Conservation (phyloP, 2,888 invertebrate species). For the Orthonychiurus folsomi region DNA sequence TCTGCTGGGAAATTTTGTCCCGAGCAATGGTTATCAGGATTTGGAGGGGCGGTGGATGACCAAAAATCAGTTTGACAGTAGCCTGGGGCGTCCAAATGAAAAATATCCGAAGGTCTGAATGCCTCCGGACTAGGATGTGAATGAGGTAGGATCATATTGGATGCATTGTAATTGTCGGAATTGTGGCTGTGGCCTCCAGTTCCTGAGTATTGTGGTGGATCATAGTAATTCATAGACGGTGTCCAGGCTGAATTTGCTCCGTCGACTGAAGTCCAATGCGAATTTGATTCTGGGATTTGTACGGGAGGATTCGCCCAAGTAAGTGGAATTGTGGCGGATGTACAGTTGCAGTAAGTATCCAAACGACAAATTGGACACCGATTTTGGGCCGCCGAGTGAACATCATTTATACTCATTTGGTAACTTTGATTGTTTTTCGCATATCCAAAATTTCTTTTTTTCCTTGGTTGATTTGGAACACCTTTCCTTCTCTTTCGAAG, state of each 20-base stretch:
- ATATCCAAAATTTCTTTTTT: not conserved
- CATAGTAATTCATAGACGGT: not conserved
- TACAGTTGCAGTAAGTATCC: not conserved
- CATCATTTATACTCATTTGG: not conserved
- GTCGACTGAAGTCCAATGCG: not conserved
- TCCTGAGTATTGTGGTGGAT: not conserved
- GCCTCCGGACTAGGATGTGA: constrained; percentile 23
- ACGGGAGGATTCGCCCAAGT: not conserved
- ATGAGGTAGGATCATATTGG: constrained; percentile 4
- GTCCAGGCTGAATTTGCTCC: not conserved
- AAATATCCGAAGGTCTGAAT: constrained; percentile 37
- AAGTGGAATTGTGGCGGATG: not conserved
- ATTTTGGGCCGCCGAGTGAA: not conserved
- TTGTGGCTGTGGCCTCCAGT: not conserved
- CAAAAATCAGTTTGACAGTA: constrained; percentile 11
- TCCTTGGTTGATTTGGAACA: not conserved
- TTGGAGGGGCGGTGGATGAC: not conserved
- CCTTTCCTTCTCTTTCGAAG: not conserved
- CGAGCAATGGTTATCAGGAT: not conserved
- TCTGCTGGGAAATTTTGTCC: too few relatives aligned
- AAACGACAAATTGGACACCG: not conserved
- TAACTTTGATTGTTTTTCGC: not conserved
- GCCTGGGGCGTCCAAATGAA: constrained; percentile 28
- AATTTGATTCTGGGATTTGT: not conserved
- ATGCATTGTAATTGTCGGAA: not conserved